phyloP scores from a whole-genome alignment of 1,140 invertebrate genomes.

The Lerema accius region DNA sequence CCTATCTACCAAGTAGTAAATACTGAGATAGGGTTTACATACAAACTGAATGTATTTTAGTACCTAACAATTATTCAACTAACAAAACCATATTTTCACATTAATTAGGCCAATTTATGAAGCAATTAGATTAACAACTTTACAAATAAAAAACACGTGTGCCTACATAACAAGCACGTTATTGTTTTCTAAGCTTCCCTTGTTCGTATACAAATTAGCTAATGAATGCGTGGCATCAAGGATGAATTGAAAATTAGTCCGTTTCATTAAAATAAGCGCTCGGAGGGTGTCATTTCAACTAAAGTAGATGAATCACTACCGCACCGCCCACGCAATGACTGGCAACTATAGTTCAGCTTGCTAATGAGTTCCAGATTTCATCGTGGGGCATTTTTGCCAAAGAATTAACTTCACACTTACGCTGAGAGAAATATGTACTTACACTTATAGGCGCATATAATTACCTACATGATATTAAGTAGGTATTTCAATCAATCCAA shows the following conservation, averaged over 20 bases:
- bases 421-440: no score
- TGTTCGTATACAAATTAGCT: slow-evolving; percentile 6
- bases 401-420: no score
- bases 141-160: background rate
- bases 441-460: no score
- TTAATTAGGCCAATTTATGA: no score
- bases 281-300: slow-evolving; percentile 13
- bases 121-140: background rate
- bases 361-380: slow-evolving; percentile 30
- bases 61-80: no score
- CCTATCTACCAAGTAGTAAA: no score
- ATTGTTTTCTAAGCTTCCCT: background rate
- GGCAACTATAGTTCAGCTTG: slow-evolving; percentile 32
- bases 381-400: background rate
- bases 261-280: slow-evolving; percentile 2
- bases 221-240: slow-evolving; percentile 1
- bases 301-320: slow-evolving; percentile 27
- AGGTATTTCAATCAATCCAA: no score
- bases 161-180: no score
- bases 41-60: no score
- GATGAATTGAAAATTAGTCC: background rate
- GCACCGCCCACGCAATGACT: slow-evolving; percentile 27
- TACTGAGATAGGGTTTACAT: no score
- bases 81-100: no score
- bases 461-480: no score